These are phyloP conservation scores for Halesus radiatus DNA, from an alignment of 1,140 invertebrate species.

Conservation along the genomic window DNA sequence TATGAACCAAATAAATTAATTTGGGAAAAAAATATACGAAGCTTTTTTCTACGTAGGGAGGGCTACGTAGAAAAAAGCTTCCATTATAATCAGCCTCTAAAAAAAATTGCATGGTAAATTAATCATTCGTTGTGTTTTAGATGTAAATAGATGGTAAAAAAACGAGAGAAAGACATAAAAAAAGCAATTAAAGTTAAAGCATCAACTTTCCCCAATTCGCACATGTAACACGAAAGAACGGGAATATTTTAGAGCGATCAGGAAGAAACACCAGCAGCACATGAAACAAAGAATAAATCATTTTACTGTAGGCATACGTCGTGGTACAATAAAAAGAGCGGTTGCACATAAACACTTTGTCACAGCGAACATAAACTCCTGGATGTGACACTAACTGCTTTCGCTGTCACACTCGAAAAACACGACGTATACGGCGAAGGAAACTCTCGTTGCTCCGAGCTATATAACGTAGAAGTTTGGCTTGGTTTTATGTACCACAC, in stretches of 20 bases:
- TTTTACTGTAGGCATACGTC: conserved; percentile 24
- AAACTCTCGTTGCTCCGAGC: neutral
- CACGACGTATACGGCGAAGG: conserved; percentile 6
- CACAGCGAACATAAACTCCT: conserved; percentile 31
- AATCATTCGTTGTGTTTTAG: no score
- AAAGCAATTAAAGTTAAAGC: no score
- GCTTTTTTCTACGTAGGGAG: no score
- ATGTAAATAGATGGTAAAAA: no score
- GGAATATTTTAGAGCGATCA: neutral
- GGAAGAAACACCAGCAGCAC: conserved; percentile 1
- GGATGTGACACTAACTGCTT: conserved; percentile 35
- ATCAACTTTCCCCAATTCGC: neutral
- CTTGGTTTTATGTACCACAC: neutral
- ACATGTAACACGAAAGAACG: neutral
- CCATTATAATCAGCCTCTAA: no score
- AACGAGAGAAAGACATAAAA: no score
- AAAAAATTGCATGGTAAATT: no score
- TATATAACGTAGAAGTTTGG: neutral
- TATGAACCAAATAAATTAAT: no score
- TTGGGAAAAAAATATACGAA: no score
- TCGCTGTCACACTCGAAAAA: conserved; percentile 38
- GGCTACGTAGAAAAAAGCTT: no score
- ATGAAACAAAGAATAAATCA: conserved; percentile 34
- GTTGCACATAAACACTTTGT: conserved; percentile 45
- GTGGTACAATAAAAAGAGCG: conserved; percentile 26